phyloP scores from a whole-genome alignment of 2,888 invertebrate species.

The Trichacis sp. region DNA sequence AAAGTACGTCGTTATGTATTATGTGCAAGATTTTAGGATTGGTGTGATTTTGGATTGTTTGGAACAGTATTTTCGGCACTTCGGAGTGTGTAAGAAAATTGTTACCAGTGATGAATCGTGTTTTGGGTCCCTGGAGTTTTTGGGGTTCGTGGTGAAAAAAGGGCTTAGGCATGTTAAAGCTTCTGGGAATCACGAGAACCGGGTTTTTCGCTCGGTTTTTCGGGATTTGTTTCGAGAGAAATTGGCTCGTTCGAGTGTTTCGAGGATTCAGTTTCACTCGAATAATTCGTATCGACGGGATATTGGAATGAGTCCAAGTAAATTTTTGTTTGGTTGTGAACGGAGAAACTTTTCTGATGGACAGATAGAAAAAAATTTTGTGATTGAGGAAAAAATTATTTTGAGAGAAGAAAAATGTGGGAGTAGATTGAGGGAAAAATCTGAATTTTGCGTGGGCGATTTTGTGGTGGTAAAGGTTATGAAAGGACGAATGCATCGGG shows the following conservation, averaged over 20 bases:
- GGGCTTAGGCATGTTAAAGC: not conserved
- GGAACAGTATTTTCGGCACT: not conserved
- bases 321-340: not conserved
- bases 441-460: not conserved
- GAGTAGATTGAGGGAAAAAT: not conserved
- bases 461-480: not conserved
- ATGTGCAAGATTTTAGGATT: not conserved
- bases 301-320: not conserved
- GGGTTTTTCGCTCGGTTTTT: not conserved
- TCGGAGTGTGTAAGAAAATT: not conserved
- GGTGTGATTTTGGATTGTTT: not conserved
- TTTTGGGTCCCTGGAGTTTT: not conserved
- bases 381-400: not conserved
- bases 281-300: not conserved
- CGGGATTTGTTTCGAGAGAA: not conserved
- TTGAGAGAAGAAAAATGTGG: not conserved
- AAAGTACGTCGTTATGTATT: constrained; percentile 6
- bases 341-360: not conserved
- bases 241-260: not conserved
- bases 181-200: not conserved
- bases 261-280: not conserved
- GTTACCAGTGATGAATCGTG: not conserved
- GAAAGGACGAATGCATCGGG: not conserved
- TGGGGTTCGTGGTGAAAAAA: not conserved
- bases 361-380: too few relatives aligned